A percentile compares a stretch with the other conserved stretches of the same genome.
phyloP scores from a whole-genome alignment of 2,888 invertebrate genomes.

The Yponomeuta evonymella region DNA sequence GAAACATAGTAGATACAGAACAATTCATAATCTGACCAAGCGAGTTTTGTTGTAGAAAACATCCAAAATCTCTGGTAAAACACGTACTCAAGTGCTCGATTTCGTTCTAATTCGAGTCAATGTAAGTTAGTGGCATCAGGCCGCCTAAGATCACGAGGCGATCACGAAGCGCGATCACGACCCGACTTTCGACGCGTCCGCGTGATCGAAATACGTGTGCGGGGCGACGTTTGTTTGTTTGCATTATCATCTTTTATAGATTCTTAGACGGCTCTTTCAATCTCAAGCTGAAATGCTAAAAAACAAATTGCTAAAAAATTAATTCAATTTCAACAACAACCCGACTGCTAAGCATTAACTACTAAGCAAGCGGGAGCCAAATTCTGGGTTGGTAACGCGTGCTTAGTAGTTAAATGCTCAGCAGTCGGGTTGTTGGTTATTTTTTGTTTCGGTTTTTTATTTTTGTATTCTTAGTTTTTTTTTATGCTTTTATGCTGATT shows the following conservation, averaged over 20 bases:
- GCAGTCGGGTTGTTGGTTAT: too few relatives aligned
- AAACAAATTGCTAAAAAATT: too few relatives aligned
- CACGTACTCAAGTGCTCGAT: neutral
- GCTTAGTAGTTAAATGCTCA: too few relatives aligned
- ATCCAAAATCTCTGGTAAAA: neutral
- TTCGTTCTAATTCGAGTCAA: constrained; percentile 1
- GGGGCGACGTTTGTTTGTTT: constrained; percentile 31
- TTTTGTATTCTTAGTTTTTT: too few relatives aligned
- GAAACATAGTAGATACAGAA: too few relatives aligned
- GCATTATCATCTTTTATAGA: constrained; percentile 64
- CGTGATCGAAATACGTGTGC: constrained; percentile 64
- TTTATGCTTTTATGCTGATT: too few relatives aligned
- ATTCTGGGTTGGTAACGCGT: too few relatives aligned
- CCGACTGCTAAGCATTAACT: too few relatives aligned
- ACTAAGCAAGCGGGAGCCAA: too few relatives aligned
- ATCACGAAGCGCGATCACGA: constrained; percentile 16
- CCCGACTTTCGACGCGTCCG: constrained; percentile 6
- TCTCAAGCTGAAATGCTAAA: neutral
- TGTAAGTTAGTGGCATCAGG: neutral
- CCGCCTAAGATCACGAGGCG: neutral
- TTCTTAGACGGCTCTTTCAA: constrained; percentile 60
- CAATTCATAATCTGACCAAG: too few relatives aligned
- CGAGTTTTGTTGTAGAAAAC: neutral
- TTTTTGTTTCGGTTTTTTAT: too few relatives aligned
- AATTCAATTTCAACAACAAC: too few relatives aligned